Evolutionary conservation across 1,140 invertebrate genomes (phyloP).

Genomic region (Wasmannia auropunctata): DNA sequence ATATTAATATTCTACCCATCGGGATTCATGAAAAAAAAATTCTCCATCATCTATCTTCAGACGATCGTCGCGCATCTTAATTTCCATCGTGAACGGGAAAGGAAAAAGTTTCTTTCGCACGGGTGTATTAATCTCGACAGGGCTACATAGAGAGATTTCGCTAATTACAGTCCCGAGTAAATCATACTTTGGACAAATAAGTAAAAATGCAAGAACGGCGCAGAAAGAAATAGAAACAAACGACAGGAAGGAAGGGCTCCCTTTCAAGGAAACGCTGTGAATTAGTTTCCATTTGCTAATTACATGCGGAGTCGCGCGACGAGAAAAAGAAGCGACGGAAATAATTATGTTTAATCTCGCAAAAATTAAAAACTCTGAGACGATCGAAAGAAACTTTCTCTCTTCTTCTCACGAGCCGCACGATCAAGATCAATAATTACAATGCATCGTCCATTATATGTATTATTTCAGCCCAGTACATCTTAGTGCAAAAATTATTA

Average conservation of each 20-base stretch:
- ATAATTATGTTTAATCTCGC: slow-evolving; percentile 57
- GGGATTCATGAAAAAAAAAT: not conserved
- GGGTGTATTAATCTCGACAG: slow-evolving; percentile 43
- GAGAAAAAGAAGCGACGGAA: slow-evolving; percentile 22
- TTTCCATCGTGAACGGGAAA: slow-evolving; percentile 12
- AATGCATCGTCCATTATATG: not conserved
- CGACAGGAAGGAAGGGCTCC: slow-evolving; percentile 41
- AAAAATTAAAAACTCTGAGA: slow-evolving; percentile 46
- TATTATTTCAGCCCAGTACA: not conserved
- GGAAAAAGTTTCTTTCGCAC: slow-evolving; percentile 26
- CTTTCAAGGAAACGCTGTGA: slow-evolving; percentile 55
- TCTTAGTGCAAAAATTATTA: not conserved
- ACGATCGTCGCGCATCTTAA: slow-evolving; percentile 1
- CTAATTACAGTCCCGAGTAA: slow-evolving; percentile 50
- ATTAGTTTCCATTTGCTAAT: slow-evolving; percentile 62
- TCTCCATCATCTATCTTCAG: not conserved
- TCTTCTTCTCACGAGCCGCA: not conserved
- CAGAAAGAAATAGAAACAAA: slow-evolving; percentile 55
- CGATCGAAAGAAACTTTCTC: slow-evolving; percentile 20
- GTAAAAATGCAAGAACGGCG: slow-evolving; percentile 51
- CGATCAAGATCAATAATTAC: slow-evolving; percentile 13
- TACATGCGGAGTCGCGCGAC: slow-evolving; percentile 23
- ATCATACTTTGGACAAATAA: slow-evolving; percentile 61
- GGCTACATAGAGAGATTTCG: slow-evolving; percentile 50
- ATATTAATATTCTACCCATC: not conserved